Conservation (phyloP, 2,113 vertebrate species). For the Neogale vison region DNA sequence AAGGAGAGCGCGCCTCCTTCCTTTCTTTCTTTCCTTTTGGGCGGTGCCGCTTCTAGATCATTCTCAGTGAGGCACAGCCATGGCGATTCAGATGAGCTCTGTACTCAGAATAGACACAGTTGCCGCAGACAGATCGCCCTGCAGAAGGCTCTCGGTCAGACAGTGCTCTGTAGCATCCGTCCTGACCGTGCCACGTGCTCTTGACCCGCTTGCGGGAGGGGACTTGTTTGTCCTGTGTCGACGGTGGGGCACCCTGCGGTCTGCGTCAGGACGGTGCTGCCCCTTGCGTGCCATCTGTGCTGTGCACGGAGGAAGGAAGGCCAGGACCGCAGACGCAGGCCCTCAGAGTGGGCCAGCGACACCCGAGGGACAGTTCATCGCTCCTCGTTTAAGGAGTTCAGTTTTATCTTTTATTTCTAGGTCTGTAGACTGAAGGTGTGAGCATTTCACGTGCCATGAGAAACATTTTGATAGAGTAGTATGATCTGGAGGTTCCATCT, state of each 20-base stretch:
- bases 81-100: accelerated
- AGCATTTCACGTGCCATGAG: too few species aligned
- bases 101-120: accelerated
- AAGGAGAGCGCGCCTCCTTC: accelerated
- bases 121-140: too few species aligned
- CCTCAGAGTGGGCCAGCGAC: neutral
- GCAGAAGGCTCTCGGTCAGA: accelerated
- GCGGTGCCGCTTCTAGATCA: accelerated
- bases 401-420: neutral
- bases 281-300: accelerated
- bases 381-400: neutral
- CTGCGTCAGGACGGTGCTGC: neutral
- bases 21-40: neutral
- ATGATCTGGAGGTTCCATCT: neutral
- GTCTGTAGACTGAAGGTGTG: neutral
- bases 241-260: too few species aligned
- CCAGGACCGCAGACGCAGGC: too few species aligned
- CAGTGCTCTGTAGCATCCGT: accelerated
- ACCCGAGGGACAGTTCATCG: neutral
- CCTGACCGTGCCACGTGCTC: accelerated
- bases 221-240: neutral
- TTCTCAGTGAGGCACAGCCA: neutral
- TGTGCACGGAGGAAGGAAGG: neutral
- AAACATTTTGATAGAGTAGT: neutral
- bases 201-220: neutral